A percentile compares a stretch with the other conserved stretches of the same genome.
Conservation (phyloP, 2,113 vertebrate species). For the Tautogolabrus adspersus region DNA sequence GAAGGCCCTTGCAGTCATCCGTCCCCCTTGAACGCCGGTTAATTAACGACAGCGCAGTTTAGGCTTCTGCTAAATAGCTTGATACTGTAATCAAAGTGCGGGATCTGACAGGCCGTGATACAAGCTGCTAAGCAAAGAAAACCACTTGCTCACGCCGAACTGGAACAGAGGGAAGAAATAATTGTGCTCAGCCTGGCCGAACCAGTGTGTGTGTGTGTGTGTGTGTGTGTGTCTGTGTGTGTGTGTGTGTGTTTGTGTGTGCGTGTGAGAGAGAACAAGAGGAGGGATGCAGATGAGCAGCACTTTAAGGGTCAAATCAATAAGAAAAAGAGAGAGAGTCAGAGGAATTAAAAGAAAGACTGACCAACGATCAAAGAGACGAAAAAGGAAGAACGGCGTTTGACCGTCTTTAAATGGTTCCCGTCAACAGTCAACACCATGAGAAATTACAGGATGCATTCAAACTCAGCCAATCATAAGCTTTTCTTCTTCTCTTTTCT, state of each 20-base stretch:
- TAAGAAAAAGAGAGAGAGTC: not conserved
- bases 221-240: not conserved
- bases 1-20: constrained; percentile 73
- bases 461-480: constrained; percentile 67
- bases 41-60: constrained; percentile 80
- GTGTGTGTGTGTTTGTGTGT: constrained; percentile 32
- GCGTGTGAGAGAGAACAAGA: constrained; percentile 28
- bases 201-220: constrained; percentile 27
- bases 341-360: constrained; percentile 17
- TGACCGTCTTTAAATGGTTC: constrained; percentile 67
- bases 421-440: constrained; percentile 80
- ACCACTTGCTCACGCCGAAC: constrained; percentile 49
- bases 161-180: constrained; percentile 60
- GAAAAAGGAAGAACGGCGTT: constrained; percentile 25
- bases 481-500: constrained; percentile 58
- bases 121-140: constrained; percentile 76
- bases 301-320: constrained; percentile 21
- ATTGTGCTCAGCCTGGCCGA: constrained; percentile 58
- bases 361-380: constrained; percentile 42
- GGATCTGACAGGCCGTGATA: constrained; percentile 75
- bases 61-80: constrained; percentile 74
- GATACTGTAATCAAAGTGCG: constrained; percentile 77
- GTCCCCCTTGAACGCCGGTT: constrained; percentile 72
- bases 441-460: constrained; percentile 69
- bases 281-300: constrained; percentile 36